Evolutionary conservation across 2,113 vertebrate genomes (phyloP).

Genomic region (Rhea americana): DNA sequence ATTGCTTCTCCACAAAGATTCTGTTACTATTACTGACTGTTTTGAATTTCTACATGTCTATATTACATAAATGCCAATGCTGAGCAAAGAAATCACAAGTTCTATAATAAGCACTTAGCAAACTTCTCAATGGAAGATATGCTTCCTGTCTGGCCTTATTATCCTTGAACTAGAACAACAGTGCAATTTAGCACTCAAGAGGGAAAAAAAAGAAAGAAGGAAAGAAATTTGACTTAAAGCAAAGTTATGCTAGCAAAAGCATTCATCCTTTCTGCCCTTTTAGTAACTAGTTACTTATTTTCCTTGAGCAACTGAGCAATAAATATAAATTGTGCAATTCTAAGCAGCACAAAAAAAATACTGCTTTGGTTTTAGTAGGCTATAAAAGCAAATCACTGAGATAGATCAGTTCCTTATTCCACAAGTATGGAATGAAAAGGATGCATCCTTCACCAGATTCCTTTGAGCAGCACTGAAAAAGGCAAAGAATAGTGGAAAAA

Average conservation of each 20-base stretch:
- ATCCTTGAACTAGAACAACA: not conserved
- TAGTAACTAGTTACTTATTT: not conserved
- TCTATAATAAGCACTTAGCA: not conserved
- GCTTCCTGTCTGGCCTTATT: not conserved
- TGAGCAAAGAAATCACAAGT: not conserved
- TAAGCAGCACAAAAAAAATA: not conserved
- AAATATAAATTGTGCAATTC: not conserved
- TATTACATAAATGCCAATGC: not conserved
- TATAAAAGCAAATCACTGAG: not conserved
- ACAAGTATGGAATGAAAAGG: not conserved
- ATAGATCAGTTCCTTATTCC: not conserved
- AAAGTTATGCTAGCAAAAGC: not conserved
- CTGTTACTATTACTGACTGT: not conserved
- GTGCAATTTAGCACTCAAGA: not conserved
- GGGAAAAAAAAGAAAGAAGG: not conserved
- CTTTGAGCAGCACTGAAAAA: not conserved
- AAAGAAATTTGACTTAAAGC: not conserved
- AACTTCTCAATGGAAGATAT: not conserved
- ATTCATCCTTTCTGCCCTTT: not conserved
- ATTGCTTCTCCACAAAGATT: not conserved
- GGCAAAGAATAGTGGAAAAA: not conserved
- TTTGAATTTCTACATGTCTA: not conserved
- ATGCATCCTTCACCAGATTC: not conserved
- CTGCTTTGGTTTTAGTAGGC: not conserved
- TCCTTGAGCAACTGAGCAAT: not conserved